phyloP scores from a whole-genome alignment of 2,888 invertebrate genomes.

The Heteromurus nitidus region DNA sequence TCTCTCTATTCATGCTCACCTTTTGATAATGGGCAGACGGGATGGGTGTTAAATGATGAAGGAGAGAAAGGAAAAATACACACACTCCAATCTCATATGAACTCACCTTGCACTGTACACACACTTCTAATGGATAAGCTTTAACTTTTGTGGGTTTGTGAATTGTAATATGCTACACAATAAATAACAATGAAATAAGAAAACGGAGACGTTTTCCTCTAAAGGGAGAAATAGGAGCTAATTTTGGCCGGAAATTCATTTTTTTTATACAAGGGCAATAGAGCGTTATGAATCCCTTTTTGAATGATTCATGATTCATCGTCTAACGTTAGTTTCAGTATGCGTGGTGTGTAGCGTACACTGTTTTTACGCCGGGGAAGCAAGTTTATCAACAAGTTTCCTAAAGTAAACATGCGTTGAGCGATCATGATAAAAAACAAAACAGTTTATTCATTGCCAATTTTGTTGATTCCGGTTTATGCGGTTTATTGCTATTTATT shows the following conservation, averaged over 20 bases:
- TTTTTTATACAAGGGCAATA: slow-evolving; percentile 72
- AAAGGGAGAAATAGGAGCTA: slow-evolving; percentile 64
- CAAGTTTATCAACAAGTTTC: too few relatives aligned
- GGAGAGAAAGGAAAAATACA: slow-evolving; percentile 69
- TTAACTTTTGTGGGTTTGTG: too few relatives aligned
- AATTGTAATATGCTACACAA: too few relatives aligned
- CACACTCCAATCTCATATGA: neutral
- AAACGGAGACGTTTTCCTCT: slow-evolving; percentile 8
- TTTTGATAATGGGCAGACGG: slow-evolving; percentile 68
- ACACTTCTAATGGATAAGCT: too few relatives aligned
- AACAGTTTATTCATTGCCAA: too few relatives aligned
- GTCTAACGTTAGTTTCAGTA: too few relatives aligned
- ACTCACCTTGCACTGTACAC: slow-evolving; percentile 7
- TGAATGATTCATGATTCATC: slow-evolving; percentile 6
- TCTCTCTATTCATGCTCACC: slow-evolving; percentile 45
- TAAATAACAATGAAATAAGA: neutral
- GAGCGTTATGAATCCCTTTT: slow-evolving; percentile 63
- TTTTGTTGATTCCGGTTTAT: too few relatives aligned
- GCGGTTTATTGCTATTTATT: too few relatives aligned
- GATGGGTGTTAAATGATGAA: slow-evolving; percentile 73
- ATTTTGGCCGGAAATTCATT: slow-evolving; percentile 73
- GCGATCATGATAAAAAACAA: slow-evolving; percentile 10
- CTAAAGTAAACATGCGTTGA: neutral
- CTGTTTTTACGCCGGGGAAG: too few relatives aligned
- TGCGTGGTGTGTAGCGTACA: too few relatives aligned